Evolutionary conservation across 1,140 invertebrate species (phyloP), one percentile per base, ranked within the genome.

Genomic region (roundworm (Caenorhabditis elegans)): DNA sequence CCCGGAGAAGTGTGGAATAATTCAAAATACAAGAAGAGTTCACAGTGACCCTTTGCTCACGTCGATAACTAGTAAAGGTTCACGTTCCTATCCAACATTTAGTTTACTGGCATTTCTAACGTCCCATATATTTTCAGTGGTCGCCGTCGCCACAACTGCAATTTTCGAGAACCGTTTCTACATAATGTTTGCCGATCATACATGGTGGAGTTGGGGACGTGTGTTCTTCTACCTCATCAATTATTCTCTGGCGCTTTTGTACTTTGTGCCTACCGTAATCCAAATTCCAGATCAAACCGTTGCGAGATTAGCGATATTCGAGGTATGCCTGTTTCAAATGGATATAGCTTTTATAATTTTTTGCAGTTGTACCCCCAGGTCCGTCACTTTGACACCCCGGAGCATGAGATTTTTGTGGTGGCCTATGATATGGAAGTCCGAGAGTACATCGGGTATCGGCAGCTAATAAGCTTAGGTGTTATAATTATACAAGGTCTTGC

Each of bases 121-220:
- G 8, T 17, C 10, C 8, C 19, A 11, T 4, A 24, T 53, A 5
- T 3, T 60, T 60, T 10, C 53, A 60, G 53, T 60, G 53, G 53
- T 60, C 53, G 19, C 26, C 26, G 19, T 60, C 28, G 13, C 53
- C 15, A 60, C 53, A 24, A 22, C 10, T 22, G 53, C 53, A 31
- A 60, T 60, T 15, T 60, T 60, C 53, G 53, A 60, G 28, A 60
- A 60, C 15, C 53, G 53, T 31, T 60, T 60, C 53, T 60, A 17
- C 53, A 13, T 60, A 1, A 26, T 60, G 0, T 60, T 60, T 17
- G 53, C 53, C n/a, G 53, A 60, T 31, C 13, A 34, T 10, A 15
- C 53, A 1, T 60, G 26, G 26, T 60, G 53, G 53, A 10, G 53
- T 3, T 17, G 34, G 3, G 26, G 26, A 3, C 53, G 53, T 17